Evolutionary conservation across 2,888 invertebrate genomes (phyloP).

Genomic region (Aphidius colemani): DNA sequence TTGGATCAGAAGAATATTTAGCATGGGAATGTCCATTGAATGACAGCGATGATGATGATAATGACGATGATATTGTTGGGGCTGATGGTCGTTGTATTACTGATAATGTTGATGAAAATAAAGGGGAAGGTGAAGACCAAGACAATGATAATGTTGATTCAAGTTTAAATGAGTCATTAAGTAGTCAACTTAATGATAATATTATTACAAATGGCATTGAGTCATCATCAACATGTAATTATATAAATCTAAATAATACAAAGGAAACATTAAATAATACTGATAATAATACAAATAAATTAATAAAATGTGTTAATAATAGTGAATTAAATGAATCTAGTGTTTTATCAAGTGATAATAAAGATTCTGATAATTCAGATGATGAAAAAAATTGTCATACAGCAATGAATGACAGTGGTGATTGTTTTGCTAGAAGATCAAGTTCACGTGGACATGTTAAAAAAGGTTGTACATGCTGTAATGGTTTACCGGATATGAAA

Average conservation of each 20-base stretch:
- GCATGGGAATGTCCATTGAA: conserved; percentile 56
- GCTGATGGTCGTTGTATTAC: too few relatives aligned
- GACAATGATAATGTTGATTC: conserved; percentile 52
- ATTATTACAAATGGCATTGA: conserved; percentile 48
- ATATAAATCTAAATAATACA: conserved; percentile 43
- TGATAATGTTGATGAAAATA: too few relatives aligned
- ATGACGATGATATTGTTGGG: too few relatives aligned
- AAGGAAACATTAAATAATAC: conserved; percentile 51
- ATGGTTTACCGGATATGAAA: conserved; percentile 64
- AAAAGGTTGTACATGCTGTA: conserved; percentile 67
- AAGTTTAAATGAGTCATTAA: conserved; percentile 48
- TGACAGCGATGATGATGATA: conserved; percentile 31
- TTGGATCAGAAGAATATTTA: conserved; percentile 42
- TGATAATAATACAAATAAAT: conserved; percentile 41
- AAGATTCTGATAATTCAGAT: conserved; percentile 49
- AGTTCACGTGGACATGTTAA: conserved; percentile 66
- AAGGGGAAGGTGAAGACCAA: conserved; percentile 45
- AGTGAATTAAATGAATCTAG: conserved; percentile 45
- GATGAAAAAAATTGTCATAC: conserved; percentile 47
- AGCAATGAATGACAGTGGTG: conserved; percentile 44
- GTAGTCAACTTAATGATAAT: conserved; percentile 50
- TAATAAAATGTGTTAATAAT: conserved; percentile 46
- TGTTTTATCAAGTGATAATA: conserved; percentile 47
- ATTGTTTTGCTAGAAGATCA: conserved; percentile 55
- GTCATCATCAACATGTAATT: conserved; percentile 39